These are phyloP conservation scores for Mycteria americana DNA, from an alignment of 2,797 vertebrate genomes.

Conservation along the genomic window DNA sequence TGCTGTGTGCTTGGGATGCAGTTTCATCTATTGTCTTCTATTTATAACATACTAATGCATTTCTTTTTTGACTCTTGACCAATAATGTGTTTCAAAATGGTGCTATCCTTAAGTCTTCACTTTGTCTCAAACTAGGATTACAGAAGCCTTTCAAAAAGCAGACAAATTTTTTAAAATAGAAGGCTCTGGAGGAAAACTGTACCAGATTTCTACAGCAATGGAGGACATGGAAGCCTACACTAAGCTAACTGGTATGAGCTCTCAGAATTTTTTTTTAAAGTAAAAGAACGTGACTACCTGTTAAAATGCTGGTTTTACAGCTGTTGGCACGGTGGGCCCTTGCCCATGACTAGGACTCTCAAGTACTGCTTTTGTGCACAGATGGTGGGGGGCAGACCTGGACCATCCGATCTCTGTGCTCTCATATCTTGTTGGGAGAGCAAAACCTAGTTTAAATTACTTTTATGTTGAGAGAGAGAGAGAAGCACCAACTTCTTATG, in stretches of 20 bases:
- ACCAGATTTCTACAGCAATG: constrained; percentile 85
- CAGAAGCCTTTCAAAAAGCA: constrained; percentile 91
- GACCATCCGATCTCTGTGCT: not conserved
- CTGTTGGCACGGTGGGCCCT: too few relatives aligned
- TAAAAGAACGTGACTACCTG: not conserved
- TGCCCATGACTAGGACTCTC: not conserved
- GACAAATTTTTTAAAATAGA: constrained; percentile 80
- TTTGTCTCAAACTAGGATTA: constrained; percentile 82
- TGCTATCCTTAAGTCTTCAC: not conserved
- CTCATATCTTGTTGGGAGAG: not conserved
- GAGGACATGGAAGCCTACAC: constrained; percentile 95
- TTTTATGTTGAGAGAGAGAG: not conserved
- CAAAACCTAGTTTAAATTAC: not conserved
- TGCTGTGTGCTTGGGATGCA: not conserved
- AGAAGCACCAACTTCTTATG: not conserved
- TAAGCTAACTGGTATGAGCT: constrained; percentile 88
- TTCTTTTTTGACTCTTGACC: not conserved
- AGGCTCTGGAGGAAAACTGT: constrained; percentile 77
- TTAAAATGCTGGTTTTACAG: not conserved
- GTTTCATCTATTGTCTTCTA: not conserved
- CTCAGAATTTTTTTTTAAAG: not conserved
- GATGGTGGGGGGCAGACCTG: not conserved
- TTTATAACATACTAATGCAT: not conserved
- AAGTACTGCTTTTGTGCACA: not conserved
- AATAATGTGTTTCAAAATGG: not conserved